These are phyloP conservation scores for Myotis lucifugus DNA, from an alignment of 2,113 vertebrate genomes.

Conservation along the genomic window DNA sequence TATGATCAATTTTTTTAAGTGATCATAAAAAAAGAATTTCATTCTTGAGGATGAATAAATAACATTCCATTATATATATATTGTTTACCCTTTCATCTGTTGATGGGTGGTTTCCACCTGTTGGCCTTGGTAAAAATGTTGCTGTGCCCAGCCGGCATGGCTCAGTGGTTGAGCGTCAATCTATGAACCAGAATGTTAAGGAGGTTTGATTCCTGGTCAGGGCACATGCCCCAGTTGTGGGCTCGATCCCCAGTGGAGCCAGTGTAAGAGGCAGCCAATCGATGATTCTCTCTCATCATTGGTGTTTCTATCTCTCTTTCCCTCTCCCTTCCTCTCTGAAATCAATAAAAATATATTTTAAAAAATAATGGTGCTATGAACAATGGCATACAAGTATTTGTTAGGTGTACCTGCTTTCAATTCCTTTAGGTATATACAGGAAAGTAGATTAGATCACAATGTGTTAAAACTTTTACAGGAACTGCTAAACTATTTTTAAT, in stretches of 20 bases:
- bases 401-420: neutral
- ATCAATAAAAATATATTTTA: too few species aligned
- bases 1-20: neutral
- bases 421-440: neutral
- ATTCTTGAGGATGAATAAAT: neutral
- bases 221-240: too few species aligned
- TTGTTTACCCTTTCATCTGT: neutral
- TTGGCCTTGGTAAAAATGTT: neutral
- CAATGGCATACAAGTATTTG: neutral
- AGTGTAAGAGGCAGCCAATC: too few species aligned
- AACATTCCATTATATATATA: neutral
- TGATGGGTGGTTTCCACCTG: neutral
- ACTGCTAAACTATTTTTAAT: neutral
- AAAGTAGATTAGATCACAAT: neutral
- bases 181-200: too few species aligned
- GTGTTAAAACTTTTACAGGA: neutral
- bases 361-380: neutral
- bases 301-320: too few species aligned
- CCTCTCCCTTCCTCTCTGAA: too few species aligned
- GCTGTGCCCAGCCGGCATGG: too few species aligned
- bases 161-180: too few species aligned
- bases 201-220: too few species aligned
- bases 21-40: neutral
- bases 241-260: too few species aligned
- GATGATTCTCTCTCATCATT: too few species aligned